phyloP scores from a whole-genome alignment of 2,888 invertebrate species.

The Meghimatium bilineatum region DNA sequence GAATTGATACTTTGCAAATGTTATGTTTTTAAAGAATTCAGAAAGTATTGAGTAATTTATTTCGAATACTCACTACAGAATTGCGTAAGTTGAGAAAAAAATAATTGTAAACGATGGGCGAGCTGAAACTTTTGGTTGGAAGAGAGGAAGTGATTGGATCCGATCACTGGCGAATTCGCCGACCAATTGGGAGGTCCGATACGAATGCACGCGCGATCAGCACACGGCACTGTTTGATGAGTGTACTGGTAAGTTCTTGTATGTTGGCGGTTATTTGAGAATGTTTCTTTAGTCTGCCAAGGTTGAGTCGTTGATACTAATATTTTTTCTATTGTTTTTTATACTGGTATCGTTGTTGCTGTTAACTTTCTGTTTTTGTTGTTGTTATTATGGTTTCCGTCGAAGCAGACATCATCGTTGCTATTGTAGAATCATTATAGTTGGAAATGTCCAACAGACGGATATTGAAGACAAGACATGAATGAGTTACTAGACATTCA shows the following conservation, averaged over 20 bases:
- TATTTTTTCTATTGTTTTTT: not conserved
- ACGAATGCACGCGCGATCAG: not conserved
- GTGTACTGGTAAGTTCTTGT: not conserved
- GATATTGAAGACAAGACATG: too few relatives aligned
- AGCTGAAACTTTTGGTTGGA: not conserved
- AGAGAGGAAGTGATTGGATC: not conserved
- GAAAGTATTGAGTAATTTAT: not conserved
- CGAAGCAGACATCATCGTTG: too few relatives aligned
- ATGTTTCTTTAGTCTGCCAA: not conserved
- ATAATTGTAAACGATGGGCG: not conserved
- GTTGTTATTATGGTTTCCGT: too few relatives aligned
- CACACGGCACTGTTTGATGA: not conserved
- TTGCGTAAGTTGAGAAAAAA: not conserved
- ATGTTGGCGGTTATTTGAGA: not conserved
- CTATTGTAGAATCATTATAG: too few relatives aligned
- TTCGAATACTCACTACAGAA: not conserved
- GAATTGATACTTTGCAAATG: not conserved
- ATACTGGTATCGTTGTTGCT: not conserved
- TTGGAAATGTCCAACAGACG: too few relatives aligned
- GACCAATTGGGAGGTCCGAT: not conserved
- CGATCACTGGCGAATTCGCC: not conserved
- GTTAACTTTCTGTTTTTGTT: not conserved
- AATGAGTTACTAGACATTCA: too few relatives aligned
- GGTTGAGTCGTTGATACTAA: not conserved
- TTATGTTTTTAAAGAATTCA: not conserved